Percentiles rank a stretch among this genome's conserved stretches.
Conservation (phyloP, 2,113 vertebrate species). For the Notiomystis cincta region DNA sequence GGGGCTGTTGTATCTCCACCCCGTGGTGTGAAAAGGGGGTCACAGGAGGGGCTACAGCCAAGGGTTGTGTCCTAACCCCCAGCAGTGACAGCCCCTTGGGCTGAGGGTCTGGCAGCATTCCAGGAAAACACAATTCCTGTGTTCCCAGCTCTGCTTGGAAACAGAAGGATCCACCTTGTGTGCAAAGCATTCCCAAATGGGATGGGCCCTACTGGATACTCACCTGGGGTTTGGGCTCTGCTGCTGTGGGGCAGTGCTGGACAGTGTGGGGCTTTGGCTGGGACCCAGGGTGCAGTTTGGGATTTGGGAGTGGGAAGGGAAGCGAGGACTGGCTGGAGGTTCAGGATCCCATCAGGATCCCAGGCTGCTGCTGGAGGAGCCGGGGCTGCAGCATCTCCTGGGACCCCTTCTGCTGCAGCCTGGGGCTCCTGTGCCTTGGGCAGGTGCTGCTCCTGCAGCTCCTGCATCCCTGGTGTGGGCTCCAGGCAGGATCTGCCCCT, state of each 20-base stretch:
- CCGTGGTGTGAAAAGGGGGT: neutral
- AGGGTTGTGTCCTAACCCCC: no score
- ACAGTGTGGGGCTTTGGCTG: neutral
- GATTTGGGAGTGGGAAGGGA: neutral
- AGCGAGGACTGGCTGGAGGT: rapidly evolving
- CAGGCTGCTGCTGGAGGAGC: neutral
- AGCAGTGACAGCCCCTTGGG: neutral
- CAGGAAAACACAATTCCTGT: rapidly evolving
- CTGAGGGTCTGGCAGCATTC: neutral
- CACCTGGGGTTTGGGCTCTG: neutral
- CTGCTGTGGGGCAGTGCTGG: neutral
- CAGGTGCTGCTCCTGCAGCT: neutral
- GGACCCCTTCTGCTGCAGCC: neutral
- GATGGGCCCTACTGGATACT: rapidly evolving
- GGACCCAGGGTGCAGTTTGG: neutral
- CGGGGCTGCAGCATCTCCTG: neutral
- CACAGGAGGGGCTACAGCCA: neutral
- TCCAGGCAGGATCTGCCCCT: neutral
- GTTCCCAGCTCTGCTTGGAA: neutral
- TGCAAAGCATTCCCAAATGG: neutral
- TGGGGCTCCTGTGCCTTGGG: rapidly evolving
- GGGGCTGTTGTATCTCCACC: neutral
- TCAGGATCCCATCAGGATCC: neutral
- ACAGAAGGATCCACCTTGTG: rapidly evolving
- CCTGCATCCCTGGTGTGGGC: neutral